Base-by-base conservation (phyloP, 2,797 vertebrate species). In the Aeoliscus strigatus region DNA sequence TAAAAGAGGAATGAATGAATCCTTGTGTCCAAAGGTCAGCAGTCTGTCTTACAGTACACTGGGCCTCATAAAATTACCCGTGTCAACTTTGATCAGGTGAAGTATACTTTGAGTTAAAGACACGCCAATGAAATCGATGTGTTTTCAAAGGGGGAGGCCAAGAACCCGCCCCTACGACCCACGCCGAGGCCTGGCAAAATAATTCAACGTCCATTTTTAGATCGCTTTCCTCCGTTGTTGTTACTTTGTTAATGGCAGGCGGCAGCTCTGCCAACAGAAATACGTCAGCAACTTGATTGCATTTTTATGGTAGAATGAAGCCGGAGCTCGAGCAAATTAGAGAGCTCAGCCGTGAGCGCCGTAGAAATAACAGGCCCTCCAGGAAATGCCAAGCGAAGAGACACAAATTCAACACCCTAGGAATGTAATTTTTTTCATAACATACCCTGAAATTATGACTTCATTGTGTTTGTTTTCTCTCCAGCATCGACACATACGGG, bases 301-400 rank as follows among this genome's bases (percentile, higher is more conserved):
- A 75, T 84, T 84, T 80, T 80, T 72, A 86, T 81, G 81, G 76
- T 65, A 79, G 70, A 77, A 55, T 67, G 70, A 75, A 67, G 62
- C 56, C 64, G 58, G 66, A 74, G 64, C 68, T 57, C 60, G 61
- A 73, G 73, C 58, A 77, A 76, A 81, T 82, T 66, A 80, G 43
- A 41, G 59, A 46, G 55, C 49, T 60, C 60, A 67, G 58, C 67
- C 66, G 52, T 23, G 51, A 60, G 63, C 64, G 39, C 34, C 39
- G 40, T 60, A 66, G 56, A 66, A 81, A 76, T 66, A 79, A 77
- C 60, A 67, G 53, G 42, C 55, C 53, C 53, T 70, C 49, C 14
- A 50, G 70, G 48, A 60, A 65, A 81, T 31, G 51, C 55, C 38
- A 48, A 24, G 61, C 47, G 65, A 48, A 38, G 29, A 43, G 48